Percentiles rank a stretch among this genome's conserved stretches.
These are phyloP conservation scores for Acanthopleura granulata DNA, from an alignment of 2,888 invertebrate species.

Conservation along the genomic window DNA sequence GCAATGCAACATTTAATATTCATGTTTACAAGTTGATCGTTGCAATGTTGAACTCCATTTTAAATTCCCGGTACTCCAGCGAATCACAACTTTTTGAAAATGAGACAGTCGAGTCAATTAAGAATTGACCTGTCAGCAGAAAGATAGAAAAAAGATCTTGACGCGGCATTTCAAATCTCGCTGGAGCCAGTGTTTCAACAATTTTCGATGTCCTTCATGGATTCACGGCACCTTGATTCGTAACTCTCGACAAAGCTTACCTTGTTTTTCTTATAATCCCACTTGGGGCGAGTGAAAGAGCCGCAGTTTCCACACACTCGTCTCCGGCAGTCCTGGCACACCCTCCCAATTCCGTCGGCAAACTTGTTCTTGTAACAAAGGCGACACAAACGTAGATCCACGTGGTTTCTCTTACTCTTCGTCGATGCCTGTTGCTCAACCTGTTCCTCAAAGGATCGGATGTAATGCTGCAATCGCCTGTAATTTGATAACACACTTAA, in stretches of 20 bases:
- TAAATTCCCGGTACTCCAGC: too few relatives aligned
- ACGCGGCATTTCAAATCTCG: too few relatives aligned
- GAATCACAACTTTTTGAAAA: too few relatives aligned
- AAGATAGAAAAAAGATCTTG: too few relatives aligned
- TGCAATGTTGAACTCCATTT: too few relatives aligned
- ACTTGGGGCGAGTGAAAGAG: slow-evolving; percentile 44
- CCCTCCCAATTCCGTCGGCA: slow-evolving; percentile 59
- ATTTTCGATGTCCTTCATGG: too few relatives aligned
- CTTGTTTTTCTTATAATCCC: slow-evolving; percentile 48
- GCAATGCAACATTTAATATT: too few relatives aligned
- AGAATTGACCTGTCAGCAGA: too few relatives aligned
- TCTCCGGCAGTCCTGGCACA: slow-evolving; percentile 60
- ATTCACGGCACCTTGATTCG: too few relatives aligned
- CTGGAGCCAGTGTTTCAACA: too few relatives aligned
- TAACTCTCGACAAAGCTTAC: slow-evolving; percentile 29
- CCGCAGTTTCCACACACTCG: slow-evolving; percentile 64
- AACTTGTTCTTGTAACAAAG: slow-evolving; percentile 64
- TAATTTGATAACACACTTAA: background rate
- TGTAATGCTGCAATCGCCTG: slow-evolving; percentile 45
- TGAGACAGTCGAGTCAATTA: too few relatives aligned
- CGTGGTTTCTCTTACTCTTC: slow-evolving; percentile 43
- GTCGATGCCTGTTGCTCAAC: slow-evolving; percentile 42
- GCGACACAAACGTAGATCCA: slow-evolving; percentile 60
- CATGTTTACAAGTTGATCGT: too few relatives aligned
- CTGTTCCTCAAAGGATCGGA: slow-evolving; percentile 45